A percentile compares a stretch with the other conserved stretches of the same genome.
phyloP scores from a whole-genome alignment of 2,888 invertebrate genomes.

The Amaurobius ferox region DNA sequence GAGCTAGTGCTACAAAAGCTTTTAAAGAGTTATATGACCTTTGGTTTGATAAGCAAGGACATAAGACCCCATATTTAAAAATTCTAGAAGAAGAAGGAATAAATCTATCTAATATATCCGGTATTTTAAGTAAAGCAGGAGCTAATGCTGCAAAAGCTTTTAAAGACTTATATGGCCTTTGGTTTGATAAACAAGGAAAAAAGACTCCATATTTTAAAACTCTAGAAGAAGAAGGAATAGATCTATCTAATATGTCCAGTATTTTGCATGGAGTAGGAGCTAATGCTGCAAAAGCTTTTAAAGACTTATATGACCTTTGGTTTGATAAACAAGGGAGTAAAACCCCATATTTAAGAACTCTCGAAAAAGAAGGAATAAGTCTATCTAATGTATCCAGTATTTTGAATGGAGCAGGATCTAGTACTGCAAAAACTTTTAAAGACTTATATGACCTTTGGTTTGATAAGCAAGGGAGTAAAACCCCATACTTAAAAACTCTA shows the following conservation, averaged over 20 bases:
- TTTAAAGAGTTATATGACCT: slow-evolving; percentile 9
- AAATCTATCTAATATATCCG: slow-evolving; percentile 13
- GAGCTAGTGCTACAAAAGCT: slow-evolving; percentile 10
- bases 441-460: background rate
- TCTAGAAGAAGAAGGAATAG: background rate
- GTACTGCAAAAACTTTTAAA: slow-evolving; percentile 44
- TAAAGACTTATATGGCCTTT: slow-evolving; percentile 30
- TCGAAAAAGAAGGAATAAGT: background rate
- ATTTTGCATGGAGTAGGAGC: slow-evolving; percentile 1
- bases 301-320: slow-evolving; percentile 19
- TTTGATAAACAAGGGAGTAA: slow-evolving; percentile 7
- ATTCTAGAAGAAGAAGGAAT: slow-evolving; percentile 18
- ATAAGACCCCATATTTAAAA: slow-evolving; percentile 35
- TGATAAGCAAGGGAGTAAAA: background rate
- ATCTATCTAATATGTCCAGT: slow-evolving; percentile 7
- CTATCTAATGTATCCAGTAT: too few relatives aligned
- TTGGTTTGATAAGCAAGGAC: slow-evolving; percentile 31
- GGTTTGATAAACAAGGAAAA: slow-evolving; percentile 34
- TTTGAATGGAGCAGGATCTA: slow-evolving; percentile 35
- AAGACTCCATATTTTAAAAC: slow-evolving; percentile 10
- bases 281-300: slow-evolving; percentile 13
- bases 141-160: slow-evolving; percentile 26
- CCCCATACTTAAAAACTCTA: background rate
- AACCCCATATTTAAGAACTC: slow-evolving; percentile 19
- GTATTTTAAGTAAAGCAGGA: slow-evolving; percentile 25